A percentile compares a stretch with the other conserved stretches of the same genome.
phyloP scores from a whole-genome alignment of 2,797 vertebrate species.

The Sebastes vulpes region DNA sequence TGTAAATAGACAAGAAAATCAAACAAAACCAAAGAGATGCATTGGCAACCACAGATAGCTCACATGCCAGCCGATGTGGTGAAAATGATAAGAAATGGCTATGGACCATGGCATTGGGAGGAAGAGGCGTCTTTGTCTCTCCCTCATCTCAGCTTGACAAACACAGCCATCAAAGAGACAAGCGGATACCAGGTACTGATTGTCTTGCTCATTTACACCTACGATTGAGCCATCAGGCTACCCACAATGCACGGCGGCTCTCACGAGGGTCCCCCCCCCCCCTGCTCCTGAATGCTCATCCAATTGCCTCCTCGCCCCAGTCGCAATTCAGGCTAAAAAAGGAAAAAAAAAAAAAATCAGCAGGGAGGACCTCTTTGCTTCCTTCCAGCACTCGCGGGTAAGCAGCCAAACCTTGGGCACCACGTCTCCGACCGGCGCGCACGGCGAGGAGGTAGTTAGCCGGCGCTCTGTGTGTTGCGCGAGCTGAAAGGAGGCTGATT shows the following conservation, averaged over 20 bases:
- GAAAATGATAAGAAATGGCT: conserved; percentile 6
- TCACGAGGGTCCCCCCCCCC: neutral
- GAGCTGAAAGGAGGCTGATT: conserved; percentile 49
- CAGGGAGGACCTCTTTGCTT: conserved; percentile 10
- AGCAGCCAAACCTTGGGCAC: conserved; percentile 33
- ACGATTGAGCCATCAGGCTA: conserved; percentile 66
- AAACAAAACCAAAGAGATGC: conserved; percentile 16
- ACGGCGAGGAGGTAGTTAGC: conserved; percentile 34
- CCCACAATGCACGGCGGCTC: conserved; percentile 52
- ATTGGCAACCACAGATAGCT: conserved; percentile 4
- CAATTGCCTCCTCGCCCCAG: conserved; percentile 21
- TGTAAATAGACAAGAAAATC: conserved; percentile 35
- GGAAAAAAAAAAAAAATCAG: neutral
- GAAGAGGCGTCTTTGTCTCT: neutral
- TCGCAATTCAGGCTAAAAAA: conserved; percentile 30
- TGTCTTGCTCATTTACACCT: conserved; percentile 37
- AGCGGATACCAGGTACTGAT: conserved; percentile 37
- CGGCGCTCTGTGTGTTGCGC: conserved; percentile 24
- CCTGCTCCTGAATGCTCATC: conserved; percentile 36
- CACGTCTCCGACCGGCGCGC: neutral
- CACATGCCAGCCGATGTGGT: conserved; percentile 55
- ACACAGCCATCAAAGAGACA: conserved; percentile 48
- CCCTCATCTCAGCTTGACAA: conserved; percentile 10
- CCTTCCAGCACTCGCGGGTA: conserved; percentile 7
- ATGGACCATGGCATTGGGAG: conserved; percentile 12